Base-by-base conservation (phyloP, 2,797 vertebrate species). In the Bovichtus variegatus region DNA sequence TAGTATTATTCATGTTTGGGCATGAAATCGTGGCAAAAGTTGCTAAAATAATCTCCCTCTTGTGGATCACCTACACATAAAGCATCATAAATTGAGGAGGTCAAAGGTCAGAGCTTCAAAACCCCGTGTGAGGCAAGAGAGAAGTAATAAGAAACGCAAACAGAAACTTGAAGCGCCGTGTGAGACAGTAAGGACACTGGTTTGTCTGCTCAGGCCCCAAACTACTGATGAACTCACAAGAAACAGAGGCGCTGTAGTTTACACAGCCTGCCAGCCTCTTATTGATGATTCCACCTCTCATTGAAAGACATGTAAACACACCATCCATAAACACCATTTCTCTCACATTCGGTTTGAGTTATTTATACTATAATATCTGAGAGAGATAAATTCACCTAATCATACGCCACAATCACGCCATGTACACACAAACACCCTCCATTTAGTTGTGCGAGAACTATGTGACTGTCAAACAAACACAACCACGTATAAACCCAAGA, bases 401-500 rank as follows among this genome's bases (percentile, higher is more conserved):
- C 9, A 36, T 44, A 23, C 11, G 34, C 43, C 19, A 15, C 23
- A 50, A 58, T 31, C 23, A n/a, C 1, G 2, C 19, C 38, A 61
- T 34, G 43, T 19, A 50, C 2, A 50, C 34, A 46, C 54, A 57
- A 11, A 34, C 21, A 31, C 3, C 2, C 9, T 16, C 8, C 31
- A 7, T 66, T 18, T 7, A 25, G n/a, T 43, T 61, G 23, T 23
- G 23, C 16, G 36, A 62, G 12, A 69, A 68, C 21, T 40, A 44
- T 49, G 38, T 40, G 55, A 63, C 50, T 51, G 13, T 23, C 74
- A 68, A 68, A 61, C 62, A 49, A 40, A 66, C 62, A 25, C 46
- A 61, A 69, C 31, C 23, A 41, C 23, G 27, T 40, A 47, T n/a
- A n/a, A 49, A 66, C 7, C 21, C 5, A 19, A n/a, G n/a, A 57